Conservation (phyloP, 1,140 invertebrate species). For the Teleopsis dalmanni region DNA sequence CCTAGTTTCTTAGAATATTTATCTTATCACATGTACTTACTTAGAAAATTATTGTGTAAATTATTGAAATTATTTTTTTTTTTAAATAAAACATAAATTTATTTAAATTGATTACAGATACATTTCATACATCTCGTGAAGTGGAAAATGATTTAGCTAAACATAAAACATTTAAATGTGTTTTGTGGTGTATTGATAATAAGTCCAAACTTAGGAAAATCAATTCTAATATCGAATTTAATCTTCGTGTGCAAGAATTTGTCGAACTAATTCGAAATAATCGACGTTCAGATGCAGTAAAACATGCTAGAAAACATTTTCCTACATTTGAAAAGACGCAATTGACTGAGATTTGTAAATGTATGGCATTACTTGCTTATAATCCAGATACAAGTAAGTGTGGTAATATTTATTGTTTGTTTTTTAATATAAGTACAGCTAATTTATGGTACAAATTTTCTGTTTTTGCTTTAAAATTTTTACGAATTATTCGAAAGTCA, state of each 20-base stretch:
- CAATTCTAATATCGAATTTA: slow-evolving; percentile 84
- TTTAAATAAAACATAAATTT: too few species aligned
- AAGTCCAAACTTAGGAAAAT: slow-evolving; percentile 91
- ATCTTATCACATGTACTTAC: too few species aligned
- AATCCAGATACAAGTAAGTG: slow-evolving; percentile 59
- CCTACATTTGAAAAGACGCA: slow-evolving; percentile 79
- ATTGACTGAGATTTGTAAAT: slow-evolving; percentile 79
- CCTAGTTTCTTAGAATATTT: too few species aligned
- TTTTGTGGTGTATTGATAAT: slow-evolving; percentile 97
- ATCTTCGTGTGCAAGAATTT: slow-evolving; percentile 89
- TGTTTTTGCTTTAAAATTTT: too few species aligned
- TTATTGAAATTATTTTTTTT: too few species aligned
- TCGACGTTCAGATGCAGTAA: slow-evolving; percentile 81
- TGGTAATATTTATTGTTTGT: background rate
- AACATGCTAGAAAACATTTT: slow-evolving; percentile 90
- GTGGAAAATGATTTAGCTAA: slow-evolving; percentile 72
- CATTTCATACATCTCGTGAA: slow-evolving; percentile 83
- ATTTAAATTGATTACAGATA: too few species aligned
- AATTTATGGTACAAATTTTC: background rate
- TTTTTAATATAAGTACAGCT: background rate
- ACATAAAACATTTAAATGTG: slow-evolving; percentile 78
- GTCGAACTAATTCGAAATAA: slow-evolving; percentile 87
- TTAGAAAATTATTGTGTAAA: too few species aligned
- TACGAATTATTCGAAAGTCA: too few species aligned
- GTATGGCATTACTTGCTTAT: slow-evolving; percentile 93